Evolutionary conservation across 64 coral and sea anemone genomes (phyloP).

Genomic region (Exaiptasia diaphana): DNA sequence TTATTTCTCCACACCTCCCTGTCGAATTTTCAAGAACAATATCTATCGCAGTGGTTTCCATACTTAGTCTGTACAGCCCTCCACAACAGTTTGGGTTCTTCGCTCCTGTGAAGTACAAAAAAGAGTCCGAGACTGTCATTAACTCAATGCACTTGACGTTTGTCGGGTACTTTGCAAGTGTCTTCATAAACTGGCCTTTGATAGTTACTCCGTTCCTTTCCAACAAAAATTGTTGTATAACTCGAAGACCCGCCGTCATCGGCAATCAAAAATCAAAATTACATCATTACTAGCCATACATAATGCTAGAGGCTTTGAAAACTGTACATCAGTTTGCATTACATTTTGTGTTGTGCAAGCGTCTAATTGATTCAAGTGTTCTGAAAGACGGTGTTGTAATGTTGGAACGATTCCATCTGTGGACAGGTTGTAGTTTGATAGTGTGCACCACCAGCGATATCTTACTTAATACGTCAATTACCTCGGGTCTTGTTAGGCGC

Average conservation of each 20-base stretch:
- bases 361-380: slow-evolving; percentile 21
- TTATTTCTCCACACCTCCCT: slow-evolving; percentile 61
- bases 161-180: slow-evolving; percentile 43
- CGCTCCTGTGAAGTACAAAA: slow-evolving; percentile 53
- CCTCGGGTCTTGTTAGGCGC: slow-evolving; percentile 9
- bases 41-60: slow-evolving; percentile 45
- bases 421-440: slow-evolving; percentile 11
- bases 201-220: slow-evolving; percentile 51
- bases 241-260: slow-evolving; percentile 56
- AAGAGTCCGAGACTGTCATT: slow-evolving; percentile 27
- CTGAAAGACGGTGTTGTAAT: slow-evolving; percentile 3
- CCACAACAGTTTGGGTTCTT: slow-evolving; percentile 53
- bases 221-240: slow-evolving; percentile 41
- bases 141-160: slow-evolving; percentile 18
- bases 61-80: slow-evolving; percentile 55
- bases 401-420: slow-evolving; percentile 11
- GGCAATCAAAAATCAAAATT: slow-evolving; percentile 23
- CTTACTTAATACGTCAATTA: not conserved
- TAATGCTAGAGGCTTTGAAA: slow-evolving; percentile 30
- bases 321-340: slow-evolving; percentile 28
- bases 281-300: slow-evolving; percentile 50
- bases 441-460: slow-evolving; percentile 26
- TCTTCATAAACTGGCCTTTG: slow-evolving; percentile 18
- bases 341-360: not conserved
- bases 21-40: slow-evolving; percentile 50